Evolutionary conservation across 1,140 invertebrate genomes (phyloP), one percentile per base, ranked within the genome.

Genomic region (Drosophila auraria): DNA sequence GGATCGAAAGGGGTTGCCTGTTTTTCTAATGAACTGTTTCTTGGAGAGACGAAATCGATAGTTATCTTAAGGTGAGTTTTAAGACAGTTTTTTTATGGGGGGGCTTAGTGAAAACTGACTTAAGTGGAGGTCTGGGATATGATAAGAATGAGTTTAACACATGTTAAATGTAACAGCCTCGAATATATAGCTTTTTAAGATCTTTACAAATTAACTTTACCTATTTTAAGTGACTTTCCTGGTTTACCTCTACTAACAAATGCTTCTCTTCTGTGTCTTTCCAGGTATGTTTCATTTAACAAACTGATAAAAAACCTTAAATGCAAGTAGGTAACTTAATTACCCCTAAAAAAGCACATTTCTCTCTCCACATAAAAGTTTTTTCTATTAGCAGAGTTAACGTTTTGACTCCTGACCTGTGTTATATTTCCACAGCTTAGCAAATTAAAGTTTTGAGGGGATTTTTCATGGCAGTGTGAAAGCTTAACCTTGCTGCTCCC

Each of bases 381-480:
- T 40, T 57, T 57, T 57, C 54, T 57, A 62, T 45, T 33, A 33
- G 15, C 17, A 23, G 33, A 20, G 49, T 20, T 68, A 23, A 54
- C 63, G 76, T 79, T 69, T 59, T 42, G 51, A 71, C 51, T 72
- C 50, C 17, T 77, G 33, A 45, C 30, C 50, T 72, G 71, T 80
- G 69, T 83, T 87, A 81, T 89, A 89, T 83, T 83, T 80, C 58
- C 60, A 71, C 64, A 84, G 84, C 73, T 87, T 87, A 89, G 87
- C 78, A 87, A 89, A 83, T 89, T 87, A 89, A 89, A 87, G 84
- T 87, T 57, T 89, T 84, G 62, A 70, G 53, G 78, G 72, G 69
- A 81, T 81, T 75, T 89, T 83, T 75, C 78, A 89, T 78, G 54
- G 50, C 38, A 50, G 49, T 80, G 70, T 76, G 78, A 82, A 82